Base-by-base conservation (phyloP, 2,113 vertebrate species). In the Apus apus region DNA sequence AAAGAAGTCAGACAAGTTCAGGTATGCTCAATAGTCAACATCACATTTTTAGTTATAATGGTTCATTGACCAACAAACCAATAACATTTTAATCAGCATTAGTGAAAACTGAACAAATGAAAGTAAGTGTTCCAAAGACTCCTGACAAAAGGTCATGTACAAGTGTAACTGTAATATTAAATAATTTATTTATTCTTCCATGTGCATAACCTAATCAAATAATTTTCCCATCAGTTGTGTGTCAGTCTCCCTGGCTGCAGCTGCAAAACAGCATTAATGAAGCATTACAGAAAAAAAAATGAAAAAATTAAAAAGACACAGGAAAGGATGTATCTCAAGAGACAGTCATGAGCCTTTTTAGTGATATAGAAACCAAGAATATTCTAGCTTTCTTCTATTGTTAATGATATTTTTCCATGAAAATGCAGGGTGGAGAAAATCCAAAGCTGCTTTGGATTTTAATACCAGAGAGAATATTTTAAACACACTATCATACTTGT, bases 151-250 rank as follows among this genome's bases (percentile, higher is more conserved):
- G 7, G 3, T 9, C 11, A 27, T 53, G 43, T 26, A 38, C 14
- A 38, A 21, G 16, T 58, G 7, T 78, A 81, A 70, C 15, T 60
- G 9, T 50, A 78, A 40, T 26, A 57, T 11, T 43, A 43, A 43
- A 23, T 62, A 34, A 77, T 62, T 25, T 29, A n/a, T 76, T 88
- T 76, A n/a, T 80, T 79, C 21, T 87, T 83, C 46, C 43, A 14
- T 64, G 77, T 81, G 27, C 0, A 1, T 38, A 66, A 43, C 15
- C 23, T 58, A 50, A 87, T 43, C 56, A 56, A 81, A 89, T 75
- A 3, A 40, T 20, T 26, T 68, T 81, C 30, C 43, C 15, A 25
- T 30, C 1, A 1, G 19, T 32, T 79, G 26, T 2, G 0, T 27
- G 38, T 58, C 62, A 36, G 16, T 40, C 25, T 73, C 66, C n/a